Evolutionary conservation across 2,113 vertebrate genomes (phyloP).

Genomic region (Anoura caudifer): DNA sequence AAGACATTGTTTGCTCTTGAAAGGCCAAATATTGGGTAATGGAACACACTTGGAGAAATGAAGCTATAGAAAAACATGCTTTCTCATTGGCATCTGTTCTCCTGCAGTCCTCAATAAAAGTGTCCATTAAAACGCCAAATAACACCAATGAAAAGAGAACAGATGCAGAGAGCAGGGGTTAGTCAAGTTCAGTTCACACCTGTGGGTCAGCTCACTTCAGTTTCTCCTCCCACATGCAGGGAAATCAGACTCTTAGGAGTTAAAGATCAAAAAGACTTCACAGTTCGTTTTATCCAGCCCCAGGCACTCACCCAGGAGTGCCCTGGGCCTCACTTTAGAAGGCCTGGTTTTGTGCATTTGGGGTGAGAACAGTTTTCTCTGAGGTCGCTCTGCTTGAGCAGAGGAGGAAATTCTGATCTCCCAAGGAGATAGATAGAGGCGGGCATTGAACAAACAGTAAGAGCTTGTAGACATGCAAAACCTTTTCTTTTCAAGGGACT

Average conservation of each 20-base stretch:
- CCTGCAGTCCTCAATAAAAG: constrained; percentile 48
- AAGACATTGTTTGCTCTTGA: constrained; percentile 7
- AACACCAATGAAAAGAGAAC: constrained; percentile 55
- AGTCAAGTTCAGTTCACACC: constrained; percentile 46
- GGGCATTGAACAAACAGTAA: neutral
- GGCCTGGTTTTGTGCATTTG: constrained; percentile 45
- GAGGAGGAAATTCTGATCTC: constrained; percentile 27
- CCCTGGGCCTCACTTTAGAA: neutral
- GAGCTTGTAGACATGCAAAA: neutral
- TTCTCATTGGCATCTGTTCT: constrained; percentile 30
- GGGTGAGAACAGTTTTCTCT: constrained; percentile 28
- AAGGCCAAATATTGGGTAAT: neutral
- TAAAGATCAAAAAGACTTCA: constrained; percentile 65
- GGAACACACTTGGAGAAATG: neutral
- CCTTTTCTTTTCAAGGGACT: constrained; percentile 29
- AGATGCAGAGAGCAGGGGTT: constrained; percentile 56
- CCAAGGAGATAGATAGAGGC: neutral
- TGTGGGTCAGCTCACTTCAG: constrained; percentile 57
- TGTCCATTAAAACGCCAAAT: constrained; percentile 17
- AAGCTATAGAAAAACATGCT: neutral
- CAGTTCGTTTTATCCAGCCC: constrained; percentile 53
- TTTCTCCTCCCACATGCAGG: neutral
- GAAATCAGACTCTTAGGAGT: constrained; percentile 43
- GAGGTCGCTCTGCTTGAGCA: neutral
- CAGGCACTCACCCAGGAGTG: neutral